A percentile compares a stretch with the other conserved stretches of the same genome.
Conservation (phyloP, 2,797 vertebrate genomes). For the Amphiprion clarkii region DNA sequence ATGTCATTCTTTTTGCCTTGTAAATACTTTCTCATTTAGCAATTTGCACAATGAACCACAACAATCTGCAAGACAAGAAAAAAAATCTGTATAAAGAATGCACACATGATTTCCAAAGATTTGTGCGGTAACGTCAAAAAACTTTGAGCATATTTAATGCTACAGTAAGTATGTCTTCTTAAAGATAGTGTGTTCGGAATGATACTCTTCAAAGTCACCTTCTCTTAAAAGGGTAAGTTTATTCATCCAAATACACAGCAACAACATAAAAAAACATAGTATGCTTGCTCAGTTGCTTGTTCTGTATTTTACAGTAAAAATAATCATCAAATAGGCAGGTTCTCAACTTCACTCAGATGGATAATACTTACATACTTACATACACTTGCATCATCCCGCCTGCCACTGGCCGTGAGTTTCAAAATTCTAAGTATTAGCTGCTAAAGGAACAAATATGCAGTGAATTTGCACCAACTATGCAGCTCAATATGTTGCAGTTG, state of each 20-base stretch:
- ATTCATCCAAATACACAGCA: neutral
- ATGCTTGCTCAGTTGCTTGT: constrained; percentile 1
- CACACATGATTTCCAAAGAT: constrained; percentile 4
- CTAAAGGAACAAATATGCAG: constrained; percentile 38
- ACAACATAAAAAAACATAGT: neutral
- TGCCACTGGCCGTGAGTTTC: constrained; percentile 36
- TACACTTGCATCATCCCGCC: constrained; percentile 15
- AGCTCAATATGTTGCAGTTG: constrained; percentile 37
- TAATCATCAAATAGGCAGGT: neutral
- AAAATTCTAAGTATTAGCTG: constrained; percentile 31
- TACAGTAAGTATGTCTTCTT: neutral
- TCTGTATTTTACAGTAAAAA: constrained; percentile 5
- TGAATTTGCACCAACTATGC: constrained; percentile 26
- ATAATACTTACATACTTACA: neutral
- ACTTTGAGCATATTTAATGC: constrained; percentile 15
- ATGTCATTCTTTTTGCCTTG: constrained; percentile 68
- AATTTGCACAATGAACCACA: constrained; percentile 48
- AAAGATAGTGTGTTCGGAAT: neutral
- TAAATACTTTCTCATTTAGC: constrained; percentile 64
- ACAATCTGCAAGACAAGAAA: neutral
- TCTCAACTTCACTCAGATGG: constrained; percentile 14
- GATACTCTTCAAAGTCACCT: neutral
- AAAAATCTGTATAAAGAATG: constrained; percentile 16
- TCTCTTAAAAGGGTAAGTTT: neutral
- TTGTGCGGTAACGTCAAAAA: constrained; percentile 20